Conservation (phyloP, 1,140 invertebrate genomes). For the Drosophila dunni region DNA sequence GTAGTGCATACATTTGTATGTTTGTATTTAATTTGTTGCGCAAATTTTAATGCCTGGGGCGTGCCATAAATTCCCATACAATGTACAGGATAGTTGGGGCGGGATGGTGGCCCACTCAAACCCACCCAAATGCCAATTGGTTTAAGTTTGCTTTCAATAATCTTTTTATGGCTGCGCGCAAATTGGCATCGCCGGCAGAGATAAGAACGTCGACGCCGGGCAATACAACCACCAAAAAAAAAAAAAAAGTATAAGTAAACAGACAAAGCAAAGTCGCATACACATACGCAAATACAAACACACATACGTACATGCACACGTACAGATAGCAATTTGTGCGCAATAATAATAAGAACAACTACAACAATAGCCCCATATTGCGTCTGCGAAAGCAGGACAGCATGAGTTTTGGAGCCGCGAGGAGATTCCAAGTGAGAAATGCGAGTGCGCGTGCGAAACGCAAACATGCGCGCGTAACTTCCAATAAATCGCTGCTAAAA, state of each 20-base stretch:
- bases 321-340: slow-evolving; percentile 60
- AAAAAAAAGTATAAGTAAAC: slow-evolving; percentile 28
- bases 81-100: slow-evolving; percentile 3
- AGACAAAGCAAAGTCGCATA: slow-evolving; percentile 51
- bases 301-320: background rate
- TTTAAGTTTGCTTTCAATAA: slow-evolving; percentile 57
- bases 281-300: slow-evolving; percentile 2
- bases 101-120: slow-evolving; percentile 21
- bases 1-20: background rate
- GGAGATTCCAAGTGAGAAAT: slow-evolving; percentile 46
- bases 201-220: slow-evolving; percentile 50
- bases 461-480: slow-evolving; percentile 64
- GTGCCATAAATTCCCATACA: slow-evolving; percentile 37
- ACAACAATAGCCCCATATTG: slow-evolving; percentile 9
- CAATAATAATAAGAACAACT: slow-evolving; percentile 31
- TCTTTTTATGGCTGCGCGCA: slow-evolving; percentile 63
- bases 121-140: slow-evolving; percentile 62
- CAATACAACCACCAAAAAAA: slow-evolving; percentile 60
- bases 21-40: slow-evolving; percentile 12
- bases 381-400: slow-evolving; percentile 33
- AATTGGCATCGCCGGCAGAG: slow-evolving; percentile 48
- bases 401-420: slow-evolving; percentile 12
- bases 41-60: slow-evolving; percentile 32
- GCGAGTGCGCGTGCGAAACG: slow-evolving; percentile 62
- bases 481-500: slow-evolving; percentile 38